Evolutionary conservation across 2,888 invertebrate genomes (phyloP), one percentile per base, ranked within the genome.

Genomic region (Xanthorhoe spadicearia): DNA sequence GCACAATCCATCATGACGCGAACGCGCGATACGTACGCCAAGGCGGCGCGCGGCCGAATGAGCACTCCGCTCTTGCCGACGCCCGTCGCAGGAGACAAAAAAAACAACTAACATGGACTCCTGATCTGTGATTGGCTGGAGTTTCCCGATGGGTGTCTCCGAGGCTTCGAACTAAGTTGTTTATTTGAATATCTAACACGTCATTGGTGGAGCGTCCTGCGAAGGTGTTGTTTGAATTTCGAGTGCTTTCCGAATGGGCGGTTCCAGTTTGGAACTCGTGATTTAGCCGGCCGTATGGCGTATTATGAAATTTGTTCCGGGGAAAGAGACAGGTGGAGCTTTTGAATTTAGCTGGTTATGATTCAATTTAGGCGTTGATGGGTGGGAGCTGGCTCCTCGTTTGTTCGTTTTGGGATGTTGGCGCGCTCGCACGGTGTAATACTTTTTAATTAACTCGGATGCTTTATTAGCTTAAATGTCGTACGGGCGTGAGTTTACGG

Each of bases 401-500:
- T 81, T 87, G 83, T 79, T 87, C 84, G 82, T 86, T 86, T 88
- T 87, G 82, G 80, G 78, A 76, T 77, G 78, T 74, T 78, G 76
- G 75, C 77, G 78, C 76, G 79, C 83, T 83, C 77, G 81, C 77
- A 75, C 80, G 77, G 77, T 77, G 79, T 82, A 84, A 86, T 84
- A 85, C 84, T 89, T 90, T 89, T 92, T 90, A 92, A 93, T 92
- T 92, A 91, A 86, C 90, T 90, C 87, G 84, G 86, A 94, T 92
- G 92, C 92, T 94, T 94, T 94, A 94, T 94, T 93, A 89, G 86
- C 84, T 87, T 84, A 90, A 43, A 88, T 89, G 85, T 86, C 83
- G 83, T 82, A 85, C 88, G 87, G 86, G 83, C 81, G 80, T 74
- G 76, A 62, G 74, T 79, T 83, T 15, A 50, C 43, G 57, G 53